Evolutionary conservation across 2,113 vertebrate genomes (phyloP).

Genomic region (Terrapene triunguis): DNA sequence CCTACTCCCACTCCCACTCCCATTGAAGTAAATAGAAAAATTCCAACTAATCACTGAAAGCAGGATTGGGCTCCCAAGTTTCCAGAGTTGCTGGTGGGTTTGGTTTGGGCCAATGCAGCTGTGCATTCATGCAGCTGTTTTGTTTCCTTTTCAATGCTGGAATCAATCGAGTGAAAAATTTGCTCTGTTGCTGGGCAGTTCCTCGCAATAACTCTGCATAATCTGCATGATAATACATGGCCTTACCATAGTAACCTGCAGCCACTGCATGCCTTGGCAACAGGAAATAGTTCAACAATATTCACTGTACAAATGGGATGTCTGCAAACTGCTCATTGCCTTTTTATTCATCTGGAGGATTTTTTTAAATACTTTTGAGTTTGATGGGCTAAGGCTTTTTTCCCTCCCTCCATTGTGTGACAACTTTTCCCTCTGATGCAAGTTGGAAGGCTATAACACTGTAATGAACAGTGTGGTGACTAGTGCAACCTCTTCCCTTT

Average conservation of each 20-base stretch:
- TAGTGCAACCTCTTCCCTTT: background rate
- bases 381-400: background rate
- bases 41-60: background rate
- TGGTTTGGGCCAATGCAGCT: background rate
- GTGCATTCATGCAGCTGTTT: background rate
- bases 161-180: slow-evolving; percentile 49
- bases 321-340: background rate
- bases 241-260: slow-evolving; percentile 8
- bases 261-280: slow-evolving; percentile 42
- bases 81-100: background rate
- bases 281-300: background rate
- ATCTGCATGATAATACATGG: slow-evolving; percentile 36
- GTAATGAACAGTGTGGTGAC: background rate
- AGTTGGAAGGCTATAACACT: background rate
- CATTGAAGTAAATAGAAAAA: background rate
- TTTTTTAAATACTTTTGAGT: background rate
- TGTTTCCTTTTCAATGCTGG: slow-evolving; percentile 60
- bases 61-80: background rate
- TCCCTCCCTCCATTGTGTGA: background rate
- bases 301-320: background rate
- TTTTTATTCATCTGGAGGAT: background rate
- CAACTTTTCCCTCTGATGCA: background rate
- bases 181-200: slow-evolving; percentile 47
- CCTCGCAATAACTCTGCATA: slow-evolving; percentile 25
- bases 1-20: rapidly evolving